These are phyloP conservation scores for Trinectes maculatus DNA, from an alignment of 2,113 vertebrate species.

Conservation along the genomic window DNA sequence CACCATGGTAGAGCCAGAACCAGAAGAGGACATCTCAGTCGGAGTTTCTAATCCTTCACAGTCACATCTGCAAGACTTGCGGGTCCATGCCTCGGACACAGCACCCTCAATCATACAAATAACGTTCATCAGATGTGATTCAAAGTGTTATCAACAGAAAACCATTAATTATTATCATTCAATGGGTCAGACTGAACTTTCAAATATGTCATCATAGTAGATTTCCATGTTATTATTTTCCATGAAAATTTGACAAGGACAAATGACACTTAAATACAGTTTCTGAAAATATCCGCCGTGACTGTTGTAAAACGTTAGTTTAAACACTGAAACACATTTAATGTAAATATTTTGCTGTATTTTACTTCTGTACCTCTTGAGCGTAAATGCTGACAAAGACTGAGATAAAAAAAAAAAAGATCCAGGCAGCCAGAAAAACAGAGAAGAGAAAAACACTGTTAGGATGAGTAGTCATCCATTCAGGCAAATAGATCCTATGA, in stretches of 20 bases:
- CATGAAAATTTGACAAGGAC: constrained; percentile 5
- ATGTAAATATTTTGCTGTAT: neutral
- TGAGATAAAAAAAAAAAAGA: constrained; percentile 49
- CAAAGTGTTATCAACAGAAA: neutral
- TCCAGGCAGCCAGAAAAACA: constrained; percentile 14
- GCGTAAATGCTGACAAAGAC: constrained; percentile 50
- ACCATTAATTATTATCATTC: no score
- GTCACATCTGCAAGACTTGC: constrained; percentile 90
- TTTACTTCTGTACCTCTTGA: constrained; percentile 70
- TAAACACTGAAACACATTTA: neutral
- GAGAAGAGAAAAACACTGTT: constrained; percentile 24
- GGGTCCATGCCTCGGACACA: constrained; percentile 83
- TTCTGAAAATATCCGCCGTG: neutral
- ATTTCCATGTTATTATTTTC: neutral
- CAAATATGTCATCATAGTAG: neutral
- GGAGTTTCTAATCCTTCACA: constrained; percentile 83
- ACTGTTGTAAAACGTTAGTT: neutral
- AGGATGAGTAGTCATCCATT: constrained; percentile 17
- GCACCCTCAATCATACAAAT: constrained; percentile 42
- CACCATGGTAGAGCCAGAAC: constrained; percentile 64
- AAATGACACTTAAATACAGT: neutral
- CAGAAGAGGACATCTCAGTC: constrained; percentile 73
- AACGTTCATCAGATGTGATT: neutral
- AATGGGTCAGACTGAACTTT: neutral
- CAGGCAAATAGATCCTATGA: constrained; percentile 26